Conservation (phyloP, 2,797 vertebrate genomes). For the Dendrocincla tyrannina region DNA sequence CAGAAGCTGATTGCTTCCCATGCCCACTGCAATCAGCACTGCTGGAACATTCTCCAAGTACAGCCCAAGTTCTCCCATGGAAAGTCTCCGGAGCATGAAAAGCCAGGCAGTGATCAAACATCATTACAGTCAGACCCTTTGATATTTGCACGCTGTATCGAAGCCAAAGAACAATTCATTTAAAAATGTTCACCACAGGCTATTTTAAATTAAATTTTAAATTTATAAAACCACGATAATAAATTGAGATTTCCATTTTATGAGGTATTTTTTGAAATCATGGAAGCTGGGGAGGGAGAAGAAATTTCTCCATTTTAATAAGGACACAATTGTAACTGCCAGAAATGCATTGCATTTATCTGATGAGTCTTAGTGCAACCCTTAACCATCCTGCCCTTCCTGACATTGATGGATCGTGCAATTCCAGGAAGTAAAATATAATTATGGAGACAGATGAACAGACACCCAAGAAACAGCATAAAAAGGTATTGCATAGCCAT, state of each 20-base stretch:
- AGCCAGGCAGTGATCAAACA: background rate
- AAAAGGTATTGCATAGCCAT: slow-evolving; percentile 17
- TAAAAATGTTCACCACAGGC: background rate
- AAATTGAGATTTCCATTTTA: background rate
- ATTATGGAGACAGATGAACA: slow-evolving; percentile 70
- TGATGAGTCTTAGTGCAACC: slow-evolving; percentile 51
- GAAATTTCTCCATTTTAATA: background rate
- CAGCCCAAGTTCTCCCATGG: background rate
- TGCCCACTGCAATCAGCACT: background rate
- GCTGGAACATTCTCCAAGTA: background rate
- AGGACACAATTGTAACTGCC: slow-evolving; percentile 9
- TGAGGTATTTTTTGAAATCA: background rate
- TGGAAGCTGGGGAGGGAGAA: background rate
- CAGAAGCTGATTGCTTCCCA: background rate
- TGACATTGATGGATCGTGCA: slow-evolving; percentile 51
- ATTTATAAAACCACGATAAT: background rate
- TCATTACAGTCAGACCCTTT: background rate
- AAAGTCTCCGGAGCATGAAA: background rate
- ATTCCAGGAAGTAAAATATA: slow-evolving; percentile 69
- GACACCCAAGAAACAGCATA: slow-evolving; percentile 55
- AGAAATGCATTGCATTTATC: slow-evolving; percentile 21
- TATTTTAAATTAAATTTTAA: slow-evolving; percentile 15
- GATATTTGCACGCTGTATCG: background rate
- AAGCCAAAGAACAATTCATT: slow-evolving; percentile 28
- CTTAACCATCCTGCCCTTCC: slow-evolving; percentile 52